These are phyloP conservation scores for Hydrolagus colliei DNA, from an alignment of 2,797 vertebrate species.

Conservation along the genomic window DNA sequence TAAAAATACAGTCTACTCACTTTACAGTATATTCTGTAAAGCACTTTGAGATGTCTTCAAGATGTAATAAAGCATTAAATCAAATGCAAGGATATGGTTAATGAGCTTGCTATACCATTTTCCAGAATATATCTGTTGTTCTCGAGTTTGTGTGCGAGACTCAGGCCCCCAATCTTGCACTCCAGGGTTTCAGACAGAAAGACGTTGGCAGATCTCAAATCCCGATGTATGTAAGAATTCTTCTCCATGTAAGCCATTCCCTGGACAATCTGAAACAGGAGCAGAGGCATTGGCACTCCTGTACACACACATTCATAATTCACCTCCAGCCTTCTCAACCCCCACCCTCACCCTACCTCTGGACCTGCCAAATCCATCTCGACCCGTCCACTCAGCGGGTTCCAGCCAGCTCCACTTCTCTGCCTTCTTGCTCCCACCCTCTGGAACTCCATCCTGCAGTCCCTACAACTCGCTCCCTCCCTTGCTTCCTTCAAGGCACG, in stretches of 20 bases:
- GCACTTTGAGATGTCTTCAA: too few relatives aligned
- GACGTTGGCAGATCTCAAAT: neutral
- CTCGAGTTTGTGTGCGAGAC: neutral
- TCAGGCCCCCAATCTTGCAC: slow-evolving; percentile 7
- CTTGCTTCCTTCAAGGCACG: too few relatives aligned
- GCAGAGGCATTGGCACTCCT: neutral
- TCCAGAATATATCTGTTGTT: neutral
- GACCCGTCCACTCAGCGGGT: neutral
- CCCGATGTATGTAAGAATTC: neutral
- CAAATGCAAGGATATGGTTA: too few relatives aligned
- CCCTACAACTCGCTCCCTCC: too few relatives aligned
- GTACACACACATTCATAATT: too few relatives aligned
- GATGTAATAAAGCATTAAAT: too few relatives aligned
- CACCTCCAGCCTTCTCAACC: too few relatives aligned
- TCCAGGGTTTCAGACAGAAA: neutral
- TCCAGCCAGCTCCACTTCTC: too few relatives aligned
- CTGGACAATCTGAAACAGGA: neutral
- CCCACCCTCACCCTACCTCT: neutral
- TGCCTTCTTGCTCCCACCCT: too few relatives aligned
- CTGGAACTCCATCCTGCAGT: too few relatives aligned
- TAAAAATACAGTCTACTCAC: too few relatives aligned
- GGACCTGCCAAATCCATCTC: neutral
- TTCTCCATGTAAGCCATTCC: slow-evolving; percentile 17
- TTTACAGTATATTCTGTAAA: too few relatives aligned
- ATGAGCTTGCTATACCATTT: neutral